A percentile compares a stretch with the other conserved stretches of the same genome.
phyloP scores from a whole-genome alignment of 2,113 vertebrate species.

The Myotis davidii region DNA sequence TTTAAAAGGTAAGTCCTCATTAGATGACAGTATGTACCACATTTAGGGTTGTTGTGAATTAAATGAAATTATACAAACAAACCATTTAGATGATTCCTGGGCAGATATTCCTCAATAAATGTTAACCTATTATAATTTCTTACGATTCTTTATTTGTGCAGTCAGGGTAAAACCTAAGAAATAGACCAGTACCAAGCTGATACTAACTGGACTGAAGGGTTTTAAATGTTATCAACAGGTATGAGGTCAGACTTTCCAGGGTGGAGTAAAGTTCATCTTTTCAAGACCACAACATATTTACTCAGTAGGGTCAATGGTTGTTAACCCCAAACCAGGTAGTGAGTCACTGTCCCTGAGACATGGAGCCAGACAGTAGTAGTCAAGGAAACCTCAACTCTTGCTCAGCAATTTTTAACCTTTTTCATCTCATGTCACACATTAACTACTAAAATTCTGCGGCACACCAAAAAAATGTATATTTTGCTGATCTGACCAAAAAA shows the following conservation, averaged over 20 bases:
- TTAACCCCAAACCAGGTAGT: constrained; percentile 6
- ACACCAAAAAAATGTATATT: background rate
- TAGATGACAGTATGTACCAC: background rate
- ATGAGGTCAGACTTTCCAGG: background rate
- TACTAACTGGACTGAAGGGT: background rate
- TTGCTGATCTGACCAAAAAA: background rate
- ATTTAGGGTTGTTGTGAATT: background rate
- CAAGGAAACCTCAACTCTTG: background rate
- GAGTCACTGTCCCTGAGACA: background rate
- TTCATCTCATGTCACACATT: background rate
- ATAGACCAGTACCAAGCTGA: background rate
- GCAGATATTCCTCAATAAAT: background rate
- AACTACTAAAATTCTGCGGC: background rate
- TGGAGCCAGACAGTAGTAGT: background rate
- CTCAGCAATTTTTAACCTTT: background rate
- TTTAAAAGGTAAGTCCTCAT: background rate
- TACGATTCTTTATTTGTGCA: background rate
- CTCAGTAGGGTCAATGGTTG: constrained; percentile 17
- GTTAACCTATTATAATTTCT: background rate
- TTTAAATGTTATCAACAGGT: constrained; percentile 32
- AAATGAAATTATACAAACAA: constrained; percentile 20
- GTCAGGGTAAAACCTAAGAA: background rate
- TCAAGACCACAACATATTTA: constrained; percentile 42
- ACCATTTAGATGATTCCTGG: background rate
- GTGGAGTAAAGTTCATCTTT: constrained; percentile 45